Evolutionary conservation across 2,113 vertebrate species (phyloP).

Genomic region (Diadophis punctatus): DNA sequence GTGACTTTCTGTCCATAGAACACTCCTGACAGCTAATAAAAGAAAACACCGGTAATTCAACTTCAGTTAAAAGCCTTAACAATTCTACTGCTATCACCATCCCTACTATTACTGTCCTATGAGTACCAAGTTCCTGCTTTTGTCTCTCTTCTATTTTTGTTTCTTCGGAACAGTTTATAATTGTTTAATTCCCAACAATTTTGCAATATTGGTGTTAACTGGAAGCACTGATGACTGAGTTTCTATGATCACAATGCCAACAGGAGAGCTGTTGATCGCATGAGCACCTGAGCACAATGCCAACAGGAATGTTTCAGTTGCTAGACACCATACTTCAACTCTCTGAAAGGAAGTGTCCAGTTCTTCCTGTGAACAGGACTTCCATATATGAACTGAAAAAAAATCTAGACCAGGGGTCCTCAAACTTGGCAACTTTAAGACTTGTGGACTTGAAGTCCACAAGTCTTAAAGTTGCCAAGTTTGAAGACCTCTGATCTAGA

Average conservation of each 20-base stretch:
- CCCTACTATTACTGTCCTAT: neutral
- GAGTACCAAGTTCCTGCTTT: neutral
- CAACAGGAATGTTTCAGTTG: slow-evolving; percentile 41
- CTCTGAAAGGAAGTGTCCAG: slow-evolving; percentile 39
- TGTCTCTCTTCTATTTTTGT: neutral
- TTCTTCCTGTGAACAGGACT: slow-evolving; percentile 32
- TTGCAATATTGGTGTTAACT: neutral
- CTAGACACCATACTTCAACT: slow-evolving; percentile 50
- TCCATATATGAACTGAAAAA: neutral
- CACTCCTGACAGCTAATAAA: neutral
- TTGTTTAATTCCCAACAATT: neutral
- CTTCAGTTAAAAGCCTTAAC: neutral
- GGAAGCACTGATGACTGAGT: slow-evolving; percentile 21
- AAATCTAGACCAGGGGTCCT: no score
- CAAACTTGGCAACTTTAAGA: no score
- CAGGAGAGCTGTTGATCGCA: neutral
- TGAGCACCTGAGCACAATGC: neutral
- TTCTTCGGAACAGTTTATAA: neutral
- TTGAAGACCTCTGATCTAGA: no score
- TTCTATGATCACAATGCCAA: neutral
- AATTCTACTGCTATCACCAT: neutral
- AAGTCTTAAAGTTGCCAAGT: no score
- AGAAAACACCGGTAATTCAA: neutral
- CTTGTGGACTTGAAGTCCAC: no score
- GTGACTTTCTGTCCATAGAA: neutral